Conservation (phyloP, 2,888 invertebrate species). For the Drosophila setosimentum region DNA sequence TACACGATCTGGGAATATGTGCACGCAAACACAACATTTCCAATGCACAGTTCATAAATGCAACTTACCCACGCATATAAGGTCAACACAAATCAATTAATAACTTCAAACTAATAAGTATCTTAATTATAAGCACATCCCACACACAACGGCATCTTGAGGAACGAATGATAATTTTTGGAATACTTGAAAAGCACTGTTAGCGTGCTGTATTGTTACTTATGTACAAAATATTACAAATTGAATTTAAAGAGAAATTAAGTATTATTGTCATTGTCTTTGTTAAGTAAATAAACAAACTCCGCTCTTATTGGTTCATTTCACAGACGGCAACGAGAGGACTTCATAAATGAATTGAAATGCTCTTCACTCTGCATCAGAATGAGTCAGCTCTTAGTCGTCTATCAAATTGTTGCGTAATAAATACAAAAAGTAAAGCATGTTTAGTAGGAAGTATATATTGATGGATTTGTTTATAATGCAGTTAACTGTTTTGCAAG, state of each 20-base stretch:
- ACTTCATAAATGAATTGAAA: not conserved
- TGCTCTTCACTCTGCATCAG: not conserved
- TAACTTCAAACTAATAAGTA: not conserved
- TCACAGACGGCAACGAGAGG: not conserved
- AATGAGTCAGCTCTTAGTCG: not conserved
- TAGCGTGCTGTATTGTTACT: too few species aligned
- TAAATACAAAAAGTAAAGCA: not conserved
- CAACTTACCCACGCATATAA: not conserved
- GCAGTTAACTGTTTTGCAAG: not conserved
- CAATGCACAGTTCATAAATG: not conserved
- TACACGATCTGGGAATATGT: not conserved
- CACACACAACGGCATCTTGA: not conserved
- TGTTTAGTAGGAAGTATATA: not conserved
- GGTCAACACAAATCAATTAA: not conserved
- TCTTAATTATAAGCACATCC: not conserved
- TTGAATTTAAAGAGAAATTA: not conserved
- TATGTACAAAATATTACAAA: not conserved
- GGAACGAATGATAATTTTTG: not conserved
- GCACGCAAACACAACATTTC: not conserved
- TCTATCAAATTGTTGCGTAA: not conserved
- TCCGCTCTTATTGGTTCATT: not conserved
- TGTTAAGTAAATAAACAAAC: not conserved
- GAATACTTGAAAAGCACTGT: not conserved
- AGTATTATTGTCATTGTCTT: not conserved
- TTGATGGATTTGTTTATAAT: not conserved